Conservation (phyloP, 2,888 invertebrate species). For the Erebia ligea region DNA sequence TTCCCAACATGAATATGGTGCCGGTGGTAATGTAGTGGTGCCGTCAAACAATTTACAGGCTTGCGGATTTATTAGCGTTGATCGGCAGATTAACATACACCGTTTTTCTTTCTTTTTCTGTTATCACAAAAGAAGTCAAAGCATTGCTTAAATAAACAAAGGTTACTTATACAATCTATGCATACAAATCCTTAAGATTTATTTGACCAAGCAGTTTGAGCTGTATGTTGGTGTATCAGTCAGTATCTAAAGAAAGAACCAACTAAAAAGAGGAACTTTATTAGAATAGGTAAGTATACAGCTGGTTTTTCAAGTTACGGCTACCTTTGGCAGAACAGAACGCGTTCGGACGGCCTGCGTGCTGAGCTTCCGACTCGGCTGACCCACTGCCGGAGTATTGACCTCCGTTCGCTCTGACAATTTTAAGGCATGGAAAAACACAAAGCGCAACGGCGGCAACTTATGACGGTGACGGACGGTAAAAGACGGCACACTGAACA, state of each 20-base stretch:
- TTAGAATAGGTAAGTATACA: conserved; percentile 6
- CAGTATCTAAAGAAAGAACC: background rate
- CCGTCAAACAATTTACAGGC: background rate
- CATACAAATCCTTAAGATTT: too few relatives aligned
- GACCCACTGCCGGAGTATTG: conserved; percentile 71
- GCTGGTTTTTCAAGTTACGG: conserved; percentile 12
- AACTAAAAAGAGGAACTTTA: background rate
- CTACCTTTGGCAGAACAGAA: conserved; percentile 32
- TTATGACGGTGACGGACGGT: background rate
- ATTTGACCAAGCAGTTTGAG: too few relatives aligned
- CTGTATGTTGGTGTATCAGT: too few relatives aligned
- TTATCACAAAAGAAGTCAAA: too few relatives aligned
- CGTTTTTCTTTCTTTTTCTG: too few relatives aligned
- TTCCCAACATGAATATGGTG: background rate
- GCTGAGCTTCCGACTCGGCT: conserved; percentile 51
- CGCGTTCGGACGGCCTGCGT: conserved; percentile 40
- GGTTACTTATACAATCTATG: too few relatives aligned
- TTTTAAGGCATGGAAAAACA: conserved; percentile 30
- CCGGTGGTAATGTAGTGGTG: background rate
- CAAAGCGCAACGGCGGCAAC: background rate
- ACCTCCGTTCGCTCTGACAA: conserved; percentile 49
- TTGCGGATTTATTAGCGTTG: too few relatives aligned
- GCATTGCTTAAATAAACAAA: too few relatives aligned
- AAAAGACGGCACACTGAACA: too few relatives aligned
- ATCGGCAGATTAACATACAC: too few relatives aligned